phyloP scores from a whole-genome alignment of 2,797 vertebrate genomes.

The Spea hammondii region DNA sequence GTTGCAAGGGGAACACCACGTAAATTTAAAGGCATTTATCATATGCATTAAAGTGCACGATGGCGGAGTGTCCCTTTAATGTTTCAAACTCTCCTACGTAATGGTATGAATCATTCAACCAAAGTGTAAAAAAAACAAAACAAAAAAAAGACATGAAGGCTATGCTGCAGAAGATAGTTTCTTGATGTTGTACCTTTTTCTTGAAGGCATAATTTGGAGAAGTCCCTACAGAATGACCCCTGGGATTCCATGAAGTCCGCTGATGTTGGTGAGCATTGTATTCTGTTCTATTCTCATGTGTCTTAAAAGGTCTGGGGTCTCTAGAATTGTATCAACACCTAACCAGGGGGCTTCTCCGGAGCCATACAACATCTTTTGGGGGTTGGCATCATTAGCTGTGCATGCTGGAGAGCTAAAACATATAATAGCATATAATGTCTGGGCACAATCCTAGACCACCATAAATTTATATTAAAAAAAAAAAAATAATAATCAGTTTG shows the following conservation, averaged over 20 bases:
- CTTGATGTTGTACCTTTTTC: neutral
- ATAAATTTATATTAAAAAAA: neutral
- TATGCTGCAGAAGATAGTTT: neutral
- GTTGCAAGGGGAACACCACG: no score
- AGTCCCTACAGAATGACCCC: conserved; percentile 82
- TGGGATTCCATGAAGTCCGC: conserved; percentile 82
- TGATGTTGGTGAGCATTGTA: conserved; percentile 75
- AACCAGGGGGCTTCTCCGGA: neutral
- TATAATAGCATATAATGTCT: neutral
- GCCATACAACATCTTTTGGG: neutral
- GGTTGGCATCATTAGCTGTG: neutral
- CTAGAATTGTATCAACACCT: neutral
- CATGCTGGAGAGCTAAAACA: neutral
- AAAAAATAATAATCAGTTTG: no score
- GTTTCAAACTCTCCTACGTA: neutral
- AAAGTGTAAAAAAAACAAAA: neutral
- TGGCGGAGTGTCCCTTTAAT: neutral
- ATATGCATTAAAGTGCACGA: no score
- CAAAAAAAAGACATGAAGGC: neutral
- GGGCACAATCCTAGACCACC: neutral
- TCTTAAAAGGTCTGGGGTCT: conserved; percentile 8
- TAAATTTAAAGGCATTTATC: no score
- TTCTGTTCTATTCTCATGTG: neutral
- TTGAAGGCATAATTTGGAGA: conserved; percentile 83
- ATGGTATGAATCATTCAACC: neutral